phyloP scores from a whole-genome alignment of 2,888 invertebrate species.

The Oxyscelio sp. region DNA sequence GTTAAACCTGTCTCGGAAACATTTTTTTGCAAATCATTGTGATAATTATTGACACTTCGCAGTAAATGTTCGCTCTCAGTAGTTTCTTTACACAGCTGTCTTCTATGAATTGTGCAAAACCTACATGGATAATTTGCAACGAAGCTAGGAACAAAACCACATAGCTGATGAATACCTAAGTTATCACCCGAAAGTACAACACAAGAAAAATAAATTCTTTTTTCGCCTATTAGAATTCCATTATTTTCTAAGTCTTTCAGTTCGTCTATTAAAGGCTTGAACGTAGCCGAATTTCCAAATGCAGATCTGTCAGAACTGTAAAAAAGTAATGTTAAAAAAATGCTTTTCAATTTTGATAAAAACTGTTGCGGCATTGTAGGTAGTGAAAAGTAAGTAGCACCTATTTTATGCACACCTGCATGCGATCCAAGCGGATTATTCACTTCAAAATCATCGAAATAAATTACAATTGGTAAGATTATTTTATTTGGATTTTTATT shows the following conservation, averaged over 20 bases:
- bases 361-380: constrained; percentile 37
- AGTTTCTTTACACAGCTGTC: constrained; percentile 16
- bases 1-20: constrained; percentile 29
- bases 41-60: constrained; percentile 2
- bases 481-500: no score
- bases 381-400: constrained; percentile 47
- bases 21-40: constrained; percentile 15
- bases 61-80: neutral
- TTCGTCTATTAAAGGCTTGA: constrained; percentile 36
- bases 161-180: constrained; percentile 43
- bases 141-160: constrained; percentile 25
- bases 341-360: constrained; percentile 21
- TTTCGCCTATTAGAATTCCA: constrained; percentile 7
- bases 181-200: constrained; percentile 28
- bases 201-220: constrained; percentile 29
- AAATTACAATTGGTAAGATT: no score
- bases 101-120: constrained; percentile 13
- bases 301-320: neutral
- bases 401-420: no score
- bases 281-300: constrained; percentile 22
- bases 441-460: no score
- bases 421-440: no score
- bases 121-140: constrained; percentile 36
- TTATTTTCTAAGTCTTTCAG: constrained; percentile 13
- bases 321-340: constrained; percentile 41